Evolutionary conservation across 2,797 vertebrate species (phyloP), one percentile per base, ranked within the genome.

Genomic region (Mus spretus): DNA sequence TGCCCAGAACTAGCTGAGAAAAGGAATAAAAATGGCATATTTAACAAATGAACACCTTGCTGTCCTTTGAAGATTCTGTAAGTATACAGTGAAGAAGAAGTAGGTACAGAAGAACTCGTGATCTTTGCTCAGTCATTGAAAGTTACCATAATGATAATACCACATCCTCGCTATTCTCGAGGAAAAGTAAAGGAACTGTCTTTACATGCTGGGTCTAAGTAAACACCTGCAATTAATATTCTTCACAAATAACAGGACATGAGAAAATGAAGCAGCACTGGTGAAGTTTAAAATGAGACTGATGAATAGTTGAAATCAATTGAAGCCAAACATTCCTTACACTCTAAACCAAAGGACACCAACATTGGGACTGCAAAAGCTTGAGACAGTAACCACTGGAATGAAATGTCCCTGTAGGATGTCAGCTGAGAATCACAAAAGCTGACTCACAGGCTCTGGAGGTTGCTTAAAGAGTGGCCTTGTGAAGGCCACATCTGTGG

Each of bases 191-290:
- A 89, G 15, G 63, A 88, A 89, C 44, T n/a, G 12, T 24, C 47
- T 55, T 20, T 31, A 92, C 47, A 72, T 80, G 65, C 19, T 50
- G 0, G 93, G 61, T 40, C 61, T 93, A 77, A 95, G 24, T n/a
- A 72, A 34, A 17, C 6, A 63, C 11, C 4, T 67, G 20, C 22
- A 50, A 50, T 80, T 40, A 70, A 83, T 85, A 89, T 61, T 61
- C 59, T 61, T 17, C 11, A 75, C 7, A 57, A 12, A 6, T 74
- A 90, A 47, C 74, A 90, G 75, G 11, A 20, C 59, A 55, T 24
- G 87, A 90, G 44, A 83, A 94, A 57, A 72, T 40, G 65, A 93
- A 40, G 34, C 90, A 90, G 4, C 17, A 88, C 53, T 90, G 90
- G 77, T 63, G 50, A 82, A 95, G 0, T 44, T 55, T 77, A 81